Conservation (phyloP, 2,113 vertebrate species). For the Myanophis thanlyinensis region DNA sequence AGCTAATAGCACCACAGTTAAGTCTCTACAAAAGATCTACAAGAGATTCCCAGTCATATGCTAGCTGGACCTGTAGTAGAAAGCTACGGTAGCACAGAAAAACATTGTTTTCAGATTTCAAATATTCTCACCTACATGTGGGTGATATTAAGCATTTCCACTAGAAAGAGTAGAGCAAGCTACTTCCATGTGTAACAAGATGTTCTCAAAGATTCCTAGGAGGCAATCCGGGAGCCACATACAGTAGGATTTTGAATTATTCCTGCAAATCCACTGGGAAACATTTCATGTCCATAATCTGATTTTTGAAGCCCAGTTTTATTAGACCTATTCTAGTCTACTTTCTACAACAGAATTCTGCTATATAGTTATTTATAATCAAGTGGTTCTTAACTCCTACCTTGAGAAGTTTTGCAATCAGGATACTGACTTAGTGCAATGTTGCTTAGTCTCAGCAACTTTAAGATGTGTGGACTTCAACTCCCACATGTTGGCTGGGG, state of each 20-base stretch:
- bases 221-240: background rate
- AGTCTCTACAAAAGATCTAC: background rate
- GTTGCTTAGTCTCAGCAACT: background rate
- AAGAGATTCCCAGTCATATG: background rate
- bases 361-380: background rate
- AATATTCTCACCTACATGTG: background rate
- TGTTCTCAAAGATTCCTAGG: background rate
- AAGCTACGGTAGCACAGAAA: background rate
- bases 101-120: background rate
- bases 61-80: background rate
- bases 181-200: background rate
- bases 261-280: background rate
- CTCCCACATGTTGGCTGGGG: too few relatives aligned
- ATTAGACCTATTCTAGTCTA: background rate
- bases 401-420: background rate
- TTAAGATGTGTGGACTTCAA: background rate
- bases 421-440: background rate
- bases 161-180: background rate
- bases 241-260: background rate
- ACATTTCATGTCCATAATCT: background rate
- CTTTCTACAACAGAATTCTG: background rate
- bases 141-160: background rate
- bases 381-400: background rate
- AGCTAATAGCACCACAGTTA: background rate
- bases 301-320: background rate